phyloP scores from a whole-genome alignment of 2,113 vertebrate species.

The Prinia subflava region DNA sequence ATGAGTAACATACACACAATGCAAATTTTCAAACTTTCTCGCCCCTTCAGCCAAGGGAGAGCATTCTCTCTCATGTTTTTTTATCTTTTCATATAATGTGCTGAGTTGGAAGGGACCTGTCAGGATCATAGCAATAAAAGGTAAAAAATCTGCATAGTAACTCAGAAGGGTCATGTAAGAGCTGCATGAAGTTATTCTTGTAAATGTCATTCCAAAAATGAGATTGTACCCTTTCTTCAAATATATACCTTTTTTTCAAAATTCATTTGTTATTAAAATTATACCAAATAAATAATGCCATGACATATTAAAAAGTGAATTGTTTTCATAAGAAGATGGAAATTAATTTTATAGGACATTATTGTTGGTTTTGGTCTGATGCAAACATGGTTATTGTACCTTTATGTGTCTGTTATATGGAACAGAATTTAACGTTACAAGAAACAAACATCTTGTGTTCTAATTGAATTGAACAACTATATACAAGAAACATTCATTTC shows the following conservation, averaged over 20 bases:
- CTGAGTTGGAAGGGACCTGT: background rate
- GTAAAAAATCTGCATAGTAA: background rate
- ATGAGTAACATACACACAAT: background rate
- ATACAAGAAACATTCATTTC: background rate
- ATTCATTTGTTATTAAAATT: background rate
- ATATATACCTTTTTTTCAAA: background rate
- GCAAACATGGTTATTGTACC: background rate
- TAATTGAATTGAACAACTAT: conserved; percentile 13
- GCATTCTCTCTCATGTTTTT: background rate
- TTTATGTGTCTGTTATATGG: background rate
- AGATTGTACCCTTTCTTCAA: background rate
- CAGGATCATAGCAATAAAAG: background rate
- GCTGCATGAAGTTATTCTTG: background rate
- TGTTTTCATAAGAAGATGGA: background rate
- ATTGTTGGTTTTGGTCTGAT: background rate
- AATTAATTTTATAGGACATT: background rate
- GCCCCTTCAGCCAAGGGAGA: background rate
- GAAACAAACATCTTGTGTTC: background rate
- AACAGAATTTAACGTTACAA: background rate
- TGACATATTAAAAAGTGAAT: background rate
- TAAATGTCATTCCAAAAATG: background rate
- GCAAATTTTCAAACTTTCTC: background rate
- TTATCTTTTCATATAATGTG: background rate
- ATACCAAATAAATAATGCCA: background rate
- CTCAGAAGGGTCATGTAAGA: background rate